Evolutionary conservation across 2,888 invertebrate genomes (phyloP), one percentile per base, ranked within the genome.

Genomic region (Nymphalis urticae): DNA sequence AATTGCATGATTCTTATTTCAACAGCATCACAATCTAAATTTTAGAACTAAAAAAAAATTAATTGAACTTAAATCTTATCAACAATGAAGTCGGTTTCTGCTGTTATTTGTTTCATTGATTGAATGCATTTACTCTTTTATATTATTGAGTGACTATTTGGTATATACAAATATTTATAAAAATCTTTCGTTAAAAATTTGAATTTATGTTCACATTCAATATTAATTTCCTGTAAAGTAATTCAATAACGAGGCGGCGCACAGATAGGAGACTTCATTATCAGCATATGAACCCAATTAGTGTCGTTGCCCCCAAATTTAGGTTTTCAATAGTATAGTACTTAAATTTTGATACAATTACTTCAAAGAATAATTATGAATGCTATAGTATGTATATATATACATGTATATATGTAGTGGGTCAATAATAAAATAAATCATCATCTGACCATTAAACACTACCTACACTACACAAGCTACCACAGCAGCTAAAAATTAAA

Each of bases 151-250:
- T 42, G 13, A 42, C 13, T 42, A 13, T 13, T 4, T 42, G 13
- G 10, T 42, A 42, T 13, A 42, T 13, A 3, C 4, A 13, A 42
- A 42, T 42, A 13, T 13, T 42, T 13, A 42, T 9, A 36, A 36
- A 42, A 42, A 13, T 42, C 42, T 42, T 42, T 42, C 42, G 3
- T 42, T 16, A 17, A 54, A 54, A 66, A 32, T 36, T 56, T 36
- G 56, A 62, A 48, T n/a, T 27, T 13, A 17, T 42, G 19, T 64
- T 13, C 50, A 48, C 59, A 62, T 59, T 62, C 67, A 48, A 65
- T 72, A 67, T 70, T 65, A 70, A 67, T 67, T 67, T 71, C 69
- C 63, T 60, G 64, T 58, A 42, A 59, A 62, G 54, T 69, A 68
- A 72, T 62, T 62, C 59, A 64, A 70, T 72, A 64, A 71, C 66